These are phyloP conservation scores for Salarias fasciatus DNA, from an alignment of 2,797 vertebrate species.

Conservation along the genomic window DNA sequence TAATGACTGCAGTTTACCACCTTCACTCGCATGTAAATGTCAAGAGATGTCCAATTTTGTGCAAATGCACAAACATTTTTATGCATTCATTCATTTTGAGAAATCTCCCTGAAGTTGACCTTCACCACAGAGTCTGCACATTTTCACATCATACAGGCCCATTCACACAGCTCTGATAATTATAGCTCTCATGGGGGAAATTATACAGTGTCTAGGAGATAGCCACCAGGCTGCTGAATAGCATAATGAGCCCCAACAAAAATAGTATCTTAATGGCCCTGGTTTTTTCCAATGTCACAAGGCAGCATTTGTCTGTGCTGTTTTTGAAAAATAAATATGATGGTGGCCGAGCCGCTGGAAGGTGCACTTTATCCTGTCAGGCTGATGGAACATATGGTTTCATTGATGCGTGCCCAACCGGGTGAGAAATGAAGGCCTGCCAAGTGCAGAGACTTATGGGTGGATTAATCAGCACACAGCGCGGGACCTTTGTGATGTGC, in stretches of 20 bases:
- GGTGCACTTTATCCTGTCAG: constrained; percentile 56
- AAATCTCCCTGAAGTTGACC: constrained; percentile 74
- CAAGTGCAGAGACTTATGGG: constrained; percentile 9
- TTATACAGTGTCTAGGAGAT: constrained; percentile 79
- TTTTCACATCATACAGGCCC: constrained; percentile 74
- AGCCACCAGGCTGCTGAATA: constrained; percentile 81
- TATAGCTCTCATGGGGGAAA: constrained; percentile 81
- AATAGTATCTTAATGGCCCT: constrained; percentile 78
- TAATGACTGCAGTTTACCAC: constrained; percentile 32
- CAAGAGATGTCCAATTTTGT: constrained; percentile 51
- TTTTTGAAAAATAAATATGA: constrained; percentile 31
- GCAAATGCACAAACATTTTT: constrained; percentile 46
- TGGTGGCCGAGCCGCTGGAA: constrained; percentile 29
- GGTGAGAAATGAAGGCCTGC: constrained; percentile 44
- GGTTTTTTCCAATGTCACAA: constrained; percentile 68
- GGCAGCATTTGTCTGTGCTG: constrained; percentile 47
- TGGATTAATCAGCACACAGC: constrained; percentile 8
- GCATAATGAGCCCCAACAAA: constrained; percentile 76
- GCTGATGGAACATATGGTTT: constrained; percentile 42
- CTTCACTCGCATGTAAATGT: constrained; percentile 44
- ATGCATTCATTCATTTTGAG: constrained; percentile 62
- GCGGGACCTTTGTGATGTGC: constrained; percentile 20
- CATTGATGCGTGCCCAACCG: constrained; percentile 38
- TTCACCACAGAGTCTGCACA: constrained; percentile 64
- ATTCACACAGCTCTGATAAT: constrained; percentile 82